A percentile compares a stretch with the other conserved stretches of the same genome.
These are phyloP conservation scores for Actenoides lindsayi DNA, from an alignment of 2,113 vertebrate genomes.

Conservation along the genomic window DNA sequence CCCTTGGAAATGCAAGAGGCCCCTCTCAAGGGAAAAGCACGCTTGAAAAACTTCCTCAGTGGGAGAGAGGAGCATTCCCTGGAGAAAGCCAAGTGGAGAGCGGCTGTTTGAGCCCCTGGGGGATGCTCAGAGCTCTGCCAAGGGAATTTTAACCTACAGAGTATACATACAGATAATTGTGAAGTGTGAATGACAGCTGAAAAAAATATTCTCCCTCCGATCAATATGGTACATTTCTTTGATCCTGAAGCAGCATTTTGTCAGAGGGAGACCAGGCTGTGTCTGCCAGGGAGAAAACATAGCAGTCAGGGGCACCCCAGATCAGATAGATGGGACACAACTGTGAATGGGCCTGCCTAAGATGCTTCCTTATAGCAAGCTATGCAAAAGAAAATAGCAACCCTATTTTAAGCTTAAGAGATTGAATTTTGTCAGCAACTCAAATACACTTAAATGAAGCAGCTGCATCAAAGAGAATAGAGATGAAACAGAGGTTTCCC, in stretches of 20 bases:
- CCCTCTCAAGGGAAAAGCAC: not conserved
- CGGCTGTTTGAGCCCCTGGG: not conserved
- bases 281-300: not conserved
- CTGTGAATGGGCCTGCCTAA: not conserved
- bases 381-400: not conserved
- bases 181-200: not conserved
- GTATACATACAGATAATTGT: fast-evolving
- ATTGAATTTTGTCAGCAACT: not conserved
- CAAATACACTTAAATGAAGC: not conserved
- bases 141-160: not conserved
- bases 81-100: not conserved
- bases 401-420: not conserved
- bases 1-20: not conserved
- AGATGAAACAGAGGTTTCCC: not conserved
- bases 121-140: not conserved
- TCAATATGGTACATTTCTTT: not conserved
- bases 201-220: not conserved
- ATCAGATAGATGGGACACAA: too few relatives aligned
- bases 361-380: not conserved
- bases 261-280: not conserved
- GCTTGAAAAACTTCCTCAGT: not conserved
- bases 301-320: not conserved
- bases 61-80: not conserved
- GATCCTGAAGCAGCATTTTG: not conserved
- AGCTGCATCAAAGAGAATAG: not conserved